Conservation (phyloP, 2,888 invertebrate genomes). For the Agrochola lychnidis region DNA sequence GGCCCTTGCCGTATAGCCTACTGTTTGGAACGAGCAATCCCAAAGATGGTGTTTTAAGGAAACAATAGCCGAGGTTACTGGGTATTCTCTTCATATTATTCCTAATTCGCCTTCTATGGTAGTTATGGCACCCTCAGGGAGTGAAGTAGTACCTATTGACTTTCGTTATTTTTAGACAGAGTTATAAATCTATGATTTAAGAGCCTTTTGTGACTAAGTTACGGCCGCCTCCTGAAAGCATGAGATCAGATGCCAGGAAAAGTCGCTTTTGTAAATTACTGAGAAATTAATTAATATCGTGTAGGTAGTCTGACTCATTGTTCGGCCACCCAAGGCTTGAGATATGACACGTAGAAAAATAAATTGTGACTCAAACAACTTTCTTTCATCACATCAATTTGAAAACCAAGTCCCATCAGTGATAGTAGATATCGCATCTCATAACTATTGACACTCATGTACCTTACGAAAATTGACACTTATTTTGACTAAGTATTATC, state of each 20-base stretch:
- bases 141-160: background rate
- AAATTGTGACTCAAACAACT: background rate
- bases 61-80: background rate
- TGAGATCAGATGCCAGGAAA: background rate
- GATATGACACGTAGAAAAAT: background rate
- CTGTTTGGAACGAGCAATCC: too few relatives aligned
- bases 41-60: background rate
- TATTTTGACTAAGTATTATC: too few relatives aligned
- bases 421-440: too few relatives aligned
- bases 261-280: background rate
- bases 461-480: too few relatives aligned
- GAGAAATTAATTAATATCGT: constrained; percentile 1
- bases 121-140: background rate
- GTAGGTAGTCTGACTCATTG: constrained; percentile 3
- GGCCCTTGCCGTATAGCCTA: too few relatives aligned
- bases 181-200: background rate
- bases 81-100: background rate
- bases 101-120: background rate
- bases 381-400: too few relatives aligned
- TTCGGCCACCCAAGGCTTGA: background rate
- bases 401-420: too few relatives aligned
- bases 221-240: background rate
- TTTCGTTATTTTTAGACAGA: background rate
- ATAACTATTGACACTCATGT: background rate
- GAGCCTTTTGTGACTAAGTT: background rate